Percentiles rank a stretch among this genome's conserved stretches.
These are phyloP conservation scores for Chrysochloris asiatica DNA, from an alignment of 2,113 vertebrate species.

Conservation along the genomic window DNA sequence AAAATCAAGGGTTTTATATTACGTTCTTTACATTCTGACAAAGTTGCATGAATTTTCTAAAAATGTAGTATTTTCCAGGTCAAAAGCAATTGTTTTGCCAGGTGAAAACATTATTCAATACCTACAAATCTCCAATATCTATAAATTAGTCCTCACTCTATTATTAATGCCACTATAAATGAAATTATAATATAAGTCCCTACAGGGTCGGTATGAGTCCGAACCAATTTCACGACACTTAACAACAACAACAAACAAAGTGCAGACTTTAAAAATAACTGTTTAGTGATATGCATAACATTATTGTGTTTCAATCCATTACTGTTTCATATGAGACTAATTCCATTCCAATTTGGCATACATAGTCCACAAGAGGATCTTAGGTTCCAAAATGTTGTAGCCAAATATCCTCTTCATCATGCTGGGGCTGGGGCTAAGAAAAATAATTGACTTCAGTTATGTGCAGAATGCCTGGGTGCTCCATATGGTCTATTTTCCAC, in stretches of 20 bases:
- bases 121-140: background rate
- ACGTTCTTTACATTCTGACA: background rate
- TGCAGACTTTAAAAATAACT: slow-evolving; percentile 27
- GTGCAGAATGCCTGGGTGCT: slow-evolving; percentile 23
- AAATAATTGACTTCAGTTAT: slow-evolving; percentile 36
- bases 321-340: slow-evolving; percentile 12
- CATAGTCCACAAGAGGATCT: slow-evolving; percentile 38
- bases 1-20: background rate
- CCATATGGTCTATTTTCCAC: slow-evolving; percentile 71
- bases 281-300: background rate
- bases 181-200: background rate
- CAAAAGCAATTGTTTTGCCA: background rate
- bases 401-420: slow-evolving; percentile 52
- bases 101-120: slow-evolving; percentile 31
- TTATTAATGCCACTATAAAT: background rate
- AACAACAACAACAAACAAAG: too few species aligned
- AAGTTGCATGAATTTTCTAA: background rate
- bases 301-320: slow-evolving; percentile 42
- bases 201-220: too few species aligned
- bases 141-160: background rate
- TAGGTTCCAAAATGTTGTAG: slow-evolving; percentile 61
- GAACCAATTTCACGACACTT: too few species aligned
- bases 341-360: slow-evolving; percentile 62
- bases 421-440: slow-evolving; percentile 53
- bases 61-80: background rate